Evolutionary conservation across 2,888 invertebrate genomes (phyloP).

Genomic region (Vannuccia rotundouncinata): DNA sequence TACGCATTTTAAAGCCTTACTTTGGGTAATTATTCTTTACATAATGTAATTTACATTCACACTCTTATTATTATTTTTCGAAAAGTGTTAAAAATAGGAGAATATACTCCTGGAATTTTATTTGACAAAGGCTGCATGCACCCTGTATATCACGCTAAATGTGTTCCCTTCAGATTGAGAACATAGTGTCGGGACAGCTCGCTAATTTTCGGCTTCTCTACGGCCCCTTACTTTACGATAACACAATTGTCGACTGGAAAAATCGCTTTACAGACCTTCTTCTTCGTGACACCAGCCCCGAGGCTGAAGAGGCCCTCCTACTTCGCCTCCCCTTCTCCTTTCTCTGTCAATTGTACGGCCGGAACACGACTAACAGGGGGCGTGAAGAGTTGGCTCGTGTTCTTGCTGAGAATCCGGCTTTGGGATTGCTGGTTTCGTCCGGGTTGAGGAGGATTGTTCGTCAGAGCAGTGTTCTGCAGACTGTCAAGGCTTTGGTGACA

Average conservation of each 20-base stretch:
- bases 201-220: slow-evolving; percentile 24
- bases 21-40: too few species aligned
- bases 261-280: slow-evolving; percentile 1
- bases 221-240: slow-evolving; percentile 11
- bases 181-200: slow-evolving; percentile 18
- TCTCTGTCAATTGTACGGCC: not conserved
- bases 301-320: not conserved
- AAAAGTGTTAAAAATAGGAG: too few species aligned
- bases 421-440: not conserved
- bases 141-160: too few species aligned
- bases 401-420: not conserved
- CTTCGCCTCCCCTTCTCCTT: not conserved
- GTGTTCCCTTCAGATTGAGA: not conserved
- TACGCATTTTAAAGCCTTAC: too few species aligned
- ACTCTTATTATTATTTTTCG: too few species aligned
- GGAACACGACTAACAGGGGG: not conserved
- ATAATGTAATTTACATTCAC: too few species aligned
- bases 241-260: slow-evolving; percentile 21
- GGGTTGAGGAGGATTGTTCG: not conserved
- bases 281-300: not conserved
- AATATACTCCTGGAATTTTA: too few species aligned
- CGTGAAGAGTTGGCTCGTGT: not conserved
- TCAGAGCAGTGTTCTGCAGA: slow-evolving; percentile 5
- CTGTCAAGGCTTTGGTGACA: not conserved
- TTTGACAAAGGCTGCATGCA: too few species aligned